Base-by-base conservation (phyloP, 2,888 invertebrate genomes). In the Agrochola circellaris region DNA sequence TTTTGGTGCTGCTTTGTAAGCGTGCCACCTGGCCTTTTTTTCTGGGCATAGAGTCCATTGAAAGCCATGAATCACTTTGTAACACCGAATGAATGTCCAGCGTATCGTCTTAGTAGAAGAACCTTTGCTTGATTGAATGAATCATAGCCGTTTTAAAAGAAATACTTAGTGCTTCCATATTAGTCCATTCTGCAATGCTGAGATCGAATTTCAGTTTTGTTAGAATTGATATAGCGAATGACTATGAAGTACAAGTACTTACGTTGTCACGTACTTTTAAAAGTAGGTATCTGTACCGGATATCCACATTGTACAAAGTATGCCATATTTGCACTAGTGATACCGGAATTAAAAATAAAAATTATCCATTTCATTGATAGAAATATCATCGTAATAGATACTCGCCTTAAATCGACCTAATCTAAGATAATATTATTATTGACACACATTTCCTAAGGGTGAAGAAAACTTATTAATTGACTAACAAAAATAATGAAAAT, bases 1-100 rank as follows among this genome's bases (percentile, higher is more conserved):
- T 94, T 93, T 95, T 94, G 91, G 92, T 88, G 90, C 88, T 91
- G 91, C 93, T 93, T 93, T 93, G 93, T 93, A 92, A 94, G 90
- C 93, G 92, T 93, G 94, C 95, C 96, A 96, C 96, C 96, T 96
- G 96, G 96, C 91, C 93, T 94, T 95, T 96, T 96, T 96, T 95
- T 93, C 91, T 93, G 92, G 86, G 89, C 91, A 91, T 92, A 91
- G 91, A 90, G 91, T 92, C 93, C 93, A 95, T 95, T 95, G 91
- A 94, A 93, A 90, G 84, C 91, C 90, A 93, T 95, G 93, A 95
- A 94, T 95, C 94, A 94, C 93, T 93, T 91, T 91, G 93, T 92
- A 89, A 90, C 90, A 89, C 89, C 90, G 88, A 90, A 90, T 91
- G 90, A 88, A 85, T 91, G 93, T 91, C 92, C 92, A 91, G 82